phyloP scores from a whole-genome alignment of 2,888 invertebrate species.

The Caenorhabditis angaria region DNA sequence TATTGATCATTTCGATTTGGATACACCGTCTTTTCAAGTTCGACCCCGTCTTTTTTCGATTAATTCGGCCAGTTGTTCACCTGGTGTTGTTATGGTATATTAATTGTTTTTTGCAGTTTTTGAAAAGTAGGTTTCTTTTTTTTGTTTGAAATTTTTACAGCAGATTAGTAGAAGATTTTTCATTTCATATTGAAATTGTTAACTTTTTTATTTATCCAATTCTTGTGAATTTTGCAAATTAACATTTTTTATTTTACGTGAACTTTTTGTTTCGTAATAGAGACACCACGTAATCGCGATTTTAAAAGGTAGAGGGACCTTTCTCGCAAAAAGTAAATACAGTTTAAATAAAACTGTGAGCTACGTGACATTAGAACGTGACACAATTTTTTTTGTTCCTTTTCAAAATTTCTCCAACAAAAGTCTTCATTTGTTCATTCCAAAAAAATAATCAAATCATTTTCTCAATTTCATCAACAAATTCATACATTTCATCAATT shows the following conservation, averaged over 20 bases:
- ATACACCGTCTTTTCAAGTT: constrained; percentile 17
- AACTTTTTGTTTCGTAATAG: not conserved
- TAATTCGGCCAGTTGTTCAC: not conserved
- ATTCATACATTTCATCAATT: constrained; percentile 32
- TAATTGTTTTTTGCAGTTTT: not conserved
- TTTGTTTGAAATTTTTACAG: not conserved
- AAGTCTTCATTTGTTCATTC: not conserved
- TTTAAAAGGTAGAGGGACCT: not conserved
- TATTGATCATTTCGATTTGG: constrained; percentile 5
- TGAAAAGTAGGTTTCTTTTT: not conserved
- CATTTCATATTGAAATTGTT: not conserved
- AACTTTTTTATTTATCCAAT: too few relatives aligned
- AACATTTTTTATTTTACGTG: too few relatives aligned
- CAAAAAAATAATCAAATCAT: not conserved
- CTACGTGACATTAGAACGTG: not conserved
- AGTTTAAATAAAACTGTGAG: not conserved
- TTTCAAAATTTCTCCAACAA: not conserved
- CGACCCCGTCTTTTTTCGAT: constrained; percentile 13
- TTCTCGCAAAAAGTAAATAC: not conserved
- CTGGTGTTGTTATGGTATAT: constrained; percentile 11
- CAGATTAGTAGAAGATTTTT: not conserved
- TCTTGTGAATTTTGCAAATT: too few relatives aligned
- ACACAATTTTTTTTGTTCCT: not conserved
- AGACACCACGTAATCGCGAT: not conserved
- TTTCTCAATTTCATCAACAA: constrained; percentile 20